Base-by-base conservation (phyloP, 2,797 vertebrate species). In the Lophotriccus pileatus region DNA sequence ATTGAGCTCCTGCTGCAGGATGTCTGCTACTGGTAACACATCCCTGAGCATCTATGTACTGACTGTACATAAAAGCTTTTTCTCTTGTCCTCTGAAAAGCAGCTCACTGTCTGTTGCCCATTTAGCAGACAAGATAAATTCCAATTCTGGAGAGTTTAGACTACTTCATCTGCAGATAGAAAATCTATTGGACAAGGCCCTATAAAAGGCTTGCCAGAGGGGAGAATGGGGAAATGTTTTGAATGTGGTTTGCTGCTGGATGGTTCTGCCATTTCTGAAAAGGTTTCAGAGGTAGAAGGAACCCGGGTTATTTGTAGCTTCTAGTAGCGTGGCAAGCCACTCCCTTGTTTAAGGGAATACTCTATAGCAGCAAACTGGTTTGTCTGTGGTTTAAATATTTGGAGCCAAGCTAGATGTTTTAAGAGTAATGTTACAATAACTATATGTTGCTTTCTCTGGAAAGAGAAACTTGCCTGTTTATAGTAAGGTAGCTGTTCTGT, bases 321-420 rank as follows among this genome's bases (percentile, higher is more conserved):
- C 27, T 50, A 34, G 23, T 13, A 20, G 0, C 0, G 20, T 24
- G 49, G 21, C 23, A 36, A 41, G 25, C 28, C 10, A 1, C 6
- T 86, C 7, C 19, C 14, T 7, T 32, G 1, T 27, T 36, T 19
- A n/a, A 30, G 41, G 32, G 55, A 77, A 39, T 32, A 21, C 8
- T 34, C 46, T 69, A 12, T 37, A 16, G 59, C 25, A n/a, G 14
- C 22, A 8, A 21, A 24, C 20, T 28, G 47, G 8, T 43, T 69
- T 34, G 63, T 23, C 60, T 44, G 7, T 30, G 37, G 47, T 75
- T 63, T 43, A 75, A 46, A 43, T 22, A n/a, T 1, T 23, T 36
- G 24, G 17, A 77, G 37, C 28, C 12, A 58, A 70, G 17, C 43
- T 46, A 16, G 43, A 12, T 32, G 17, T 64, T 76, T 44, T 58